A percentile compares a stretch with the other conserved stretches of the same genome.
Conservation (phyloP, 2,888 invertebrate genomes). For the Zygaena filipendulae region DNA sequence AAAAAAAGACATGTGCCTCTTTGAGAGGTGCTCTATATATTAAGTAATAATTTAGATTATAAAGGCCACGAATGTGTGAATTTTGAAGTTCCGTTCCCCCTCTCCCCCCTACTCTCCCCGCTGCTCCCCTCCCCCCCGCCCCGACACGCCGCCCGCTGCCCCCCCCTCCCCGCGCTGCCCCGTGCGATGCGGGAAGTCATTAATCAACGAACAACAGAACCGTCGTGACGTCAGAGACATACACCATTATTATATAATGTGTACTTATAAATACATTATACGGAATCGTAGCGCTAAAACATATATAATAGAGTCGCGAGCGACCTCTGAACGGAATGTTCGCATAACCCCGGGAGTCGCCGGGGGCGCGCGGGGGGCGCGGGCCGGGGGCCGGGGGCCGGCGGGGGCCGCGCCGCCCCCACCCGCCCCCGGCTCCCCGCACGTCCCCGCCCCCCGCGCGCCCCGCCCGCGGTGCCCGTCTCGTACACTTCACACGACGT, state of each 20-base stretch:
- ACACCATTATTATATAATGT: too few species aligned
- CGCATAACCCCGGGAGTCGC: too few species aligned
- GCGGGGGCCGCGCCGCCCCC: too few species aligned
- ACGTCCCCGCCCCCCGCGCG: conserved; percentile 14
- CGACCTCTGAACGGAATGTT: too few species aligned
- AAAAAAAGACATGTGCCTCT: conserved; percentile 20
- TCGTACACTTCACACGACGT: conserved; percentile 24
- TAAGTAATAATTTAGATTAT: conserved; percentile 28
- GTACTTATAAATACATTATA: too few species aligned
- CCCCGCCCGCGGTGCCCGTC: conserved; percentile 11
- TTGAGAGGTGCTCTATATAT: conserved; percentile 20
- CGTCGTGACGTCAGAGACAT: neutral
- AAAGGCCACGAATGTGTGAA: conserved; percentile 35
- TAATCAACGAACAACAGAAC: too few species aligned
- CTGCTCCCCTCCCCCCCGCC: conserved; percentile 12
- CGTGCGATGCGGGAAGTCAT: neutral
- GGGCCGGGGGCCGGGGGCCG: too few species aligned
- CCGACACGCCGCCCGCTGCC: conserved; percentile 9
- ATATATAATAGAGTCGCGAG: conserved; percentile 20
- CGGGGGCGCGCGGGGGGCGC: too few species aligned
- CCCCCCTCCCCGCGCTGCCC: conserved; percentile 7
- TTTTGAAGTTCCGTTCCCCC: conserved; percentile 20
- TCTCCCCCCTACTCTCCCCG: too few species aligned
- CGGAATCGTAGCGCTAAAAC: too few species aligned
- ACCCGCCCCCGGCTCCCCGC: conserved; percentile 11